A percentile compares a stretch with the other conserved stretches of the same genome.
phyloP scores from a whole-genome alignment of 2,797 vertebrate species.

The Simalia tracyae region DNA sequence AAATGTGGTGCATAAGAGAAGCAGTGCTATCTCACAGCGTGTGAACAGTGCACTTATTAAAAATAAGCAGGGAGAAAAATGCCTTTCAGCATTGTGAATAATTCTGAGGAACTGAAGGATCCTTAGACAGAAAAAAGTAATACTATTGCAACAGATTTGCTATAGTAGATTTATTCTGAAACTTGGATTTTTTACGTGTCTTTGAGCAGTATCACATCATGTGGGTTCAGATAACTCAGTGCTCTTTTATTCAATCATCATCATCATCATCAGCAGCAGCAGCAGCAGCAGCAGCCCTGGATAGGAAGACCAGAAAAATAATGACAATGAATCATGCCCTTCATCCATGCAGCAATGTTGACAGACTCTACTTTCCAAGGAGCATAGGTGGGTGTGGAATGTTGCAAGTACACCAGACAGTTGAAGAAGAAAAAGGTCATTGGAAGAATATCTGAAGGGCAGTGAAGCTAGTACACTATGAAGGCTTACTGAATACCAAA shows the following conservation, averaged over 20 bases:
- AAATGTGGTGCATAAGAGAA: conserved; percentile 38
- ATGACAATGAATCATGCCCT: too few relatives aligned
- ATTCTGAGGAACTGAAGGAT: not conserved
- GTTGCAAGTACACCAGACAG: too few relatives aligned
- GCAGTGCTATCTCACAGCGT: conserved; percentile 15
- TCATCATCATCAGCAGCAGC: too few relatives aligned
- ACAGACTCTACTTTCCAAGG: too few relatives aligned
- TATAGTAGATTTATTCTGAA: conserved; percentile 16
- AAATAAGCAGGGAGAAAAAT: conserved; percentile 31
- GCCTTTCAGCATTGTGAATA: not conserved
- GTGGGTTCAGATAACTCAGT: not conserved
- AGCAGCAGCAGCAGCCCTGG: too few relatives aligned
- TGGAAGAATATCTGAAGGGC: too few relatives aligned
- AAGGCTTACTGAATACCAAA: too few relatives aligned
- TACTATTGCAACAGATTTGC: conserved; percentile 21
- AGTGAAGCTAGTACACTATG: too few relatives aligned
- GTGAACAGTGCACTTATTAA: conserved; percentile 27
- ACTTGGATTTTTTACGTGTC: not conserved
- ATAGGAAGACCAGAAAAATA: too few relatives aligned
- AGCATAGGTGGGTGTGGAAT: too few relatives aligned
- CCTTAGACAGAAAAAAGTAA: not conserved
- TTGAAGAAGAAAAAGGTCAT: too few relatives aligned
- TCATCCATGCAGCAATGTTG: too few relatives aligned
- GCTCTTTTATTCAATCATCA: not conserved
- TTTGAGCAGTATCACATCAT: not conserved